Evolutionary conservation across 37 sponge, comb jelly and placozoan genomes (phyloP), one percentile per base, ranked within the genome.

Genomic region (Theonella swinhoei): DNA sequence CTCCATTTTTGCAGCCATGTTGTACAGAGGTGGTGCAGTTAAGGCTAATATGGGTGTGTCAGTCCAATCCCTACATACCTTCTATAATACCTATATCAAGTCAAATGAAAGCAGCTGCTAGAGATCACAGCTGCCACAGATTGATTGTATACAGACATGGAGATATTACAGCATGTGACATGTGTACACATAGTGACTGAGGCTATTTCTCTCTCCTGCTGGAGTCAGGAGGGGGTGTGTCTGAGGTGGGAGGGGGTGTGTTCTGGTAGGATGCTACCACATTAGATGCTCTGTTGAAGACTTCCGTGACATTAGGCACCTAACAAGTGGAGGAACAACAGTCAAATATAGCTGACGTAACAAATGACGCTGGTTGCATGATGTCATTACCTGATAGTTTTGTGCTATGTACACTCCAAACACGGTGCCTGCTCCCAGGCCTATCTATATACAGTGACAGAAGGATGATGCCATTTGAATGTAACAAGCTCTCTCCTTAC

Each of bases 381-480:
- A 34, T 32, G 2, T 32, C 4, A 42, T 23, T 65, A 85, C 90
- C 77, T 85, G 34, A 58, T 91, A 91, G 78, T 91, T 91, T 66
- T 91, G 91, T 7, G 91, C 87, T 32, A 91, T 30, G 42, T 91
- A 91, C 0, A 86, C 38, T 5, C 91, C 91, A 71, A 76, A 76
- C 23, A 86, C 72, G 0, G 77, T 77, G 20, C 91, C 91, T 39
- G 82, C 32, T 0, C 68, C 74, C 39, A 91, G 64, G 14, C 91
- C 91, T 42, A 77, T 58, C 91, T 91, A n/a, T 17, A 64, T 59
- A 64, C 33, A n/a, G 61, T 4, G 40, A 36, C 34, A 59, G 7
- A 30, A 8, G 9, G 14, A 25, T 26, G 26, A 8, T 8, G 28
- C n/a, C n/a, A n/a, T n/a, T n/a, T n/a, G n/a, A n/a, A n/a, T n/a